A percentile compares a stretch with the other conserved stretches of the same genome.
These are phyloP conservation scores for Anastrepha ludens DNA, from an alignment of 1,140 invertebrate species.

Conservation along the genomic window DNA sequence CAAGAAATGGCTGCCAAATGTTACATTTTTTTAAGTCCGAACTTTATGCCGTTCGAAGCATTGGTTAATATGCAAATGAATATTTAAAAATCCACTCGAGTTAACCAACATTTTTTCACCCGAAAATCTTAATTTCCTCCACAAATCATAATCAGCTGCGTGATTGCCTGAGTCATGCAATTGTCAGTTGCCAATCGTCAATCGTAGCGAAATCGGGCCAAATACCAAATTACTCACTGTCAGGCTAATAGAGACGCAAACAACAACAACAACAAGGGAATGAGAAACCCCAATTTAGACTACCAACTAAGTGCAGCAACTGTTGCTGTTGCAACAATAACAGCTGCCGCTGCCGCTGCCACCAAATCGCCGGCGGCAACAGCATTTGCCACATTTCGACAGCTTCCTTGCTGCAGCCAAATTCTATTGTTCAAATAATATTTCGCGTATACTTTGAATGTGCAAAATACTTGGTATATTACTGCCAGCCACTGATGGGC, in stretches of 20 bases:
- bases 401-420: slow-evolving; percentile 32
- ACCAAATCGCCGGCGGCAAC: slow-evolving; percentile 4
- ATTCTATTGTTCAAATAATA: slow-evolving; percentile 38
- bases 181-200: slow-evolving; percentile 28
- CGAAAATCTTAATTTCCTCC: slow-evolving; percentile 8
- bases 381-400: slow-evolving; percentile 45
- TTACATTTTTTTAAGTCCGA: no score
- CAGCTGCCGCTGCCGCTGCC: slow-evolving; percentile 6
- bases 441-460: neutral
- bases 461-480: neutral
- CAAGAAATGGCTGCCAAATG: no score
- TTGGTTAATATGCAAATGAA: neutral
- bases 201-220: slow-evolving; percentile 46
- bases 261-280: neutral
- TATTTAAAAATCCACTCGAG: neutral
- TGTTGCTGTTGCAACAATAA: neutral
- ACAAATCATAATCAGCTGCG: slow-evolving; percentile 33
- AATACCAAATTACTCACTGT: slow-evolving; percentile 55
- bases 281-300: neutral
- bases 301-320: neutral
- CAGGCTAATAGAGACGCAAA: slow-evolving; percentile 51
- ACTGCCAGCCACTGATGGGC: slow-evolving; percentile 8
- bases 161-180: slow-evolving; percentile 48
- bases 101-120: neutral
- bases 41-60: no score